These are phyloP conservation scores for Melanophora roralis DNA, from an alignment of 2,888 invertebrate genomes.

Conservation along the genomic window DNA sequence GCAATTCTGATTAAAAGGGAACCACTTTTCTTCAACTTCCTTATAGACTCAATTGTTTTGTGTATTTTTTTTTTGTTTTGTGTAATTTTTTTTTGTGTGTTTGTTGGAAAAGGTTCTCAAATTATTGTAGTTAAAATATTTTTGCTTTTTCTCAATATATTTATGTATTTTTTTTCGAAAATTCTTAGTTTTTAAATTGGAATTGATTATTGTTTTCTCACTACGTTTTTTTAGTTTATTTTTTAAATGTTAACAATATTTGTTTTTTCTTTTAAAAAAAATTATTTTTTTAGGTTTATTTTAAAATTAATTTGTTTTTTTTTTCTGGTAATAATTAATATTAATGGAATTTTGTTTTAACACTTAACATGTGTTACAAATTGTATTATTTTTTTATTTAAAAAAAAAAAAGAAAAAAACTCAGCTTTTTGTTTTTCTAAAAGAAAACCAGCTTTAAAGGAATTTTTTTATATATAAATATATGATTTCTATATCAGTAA, in stretches of 20 bases:
- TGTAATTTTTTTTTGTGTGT: not conserved
- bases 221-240: constrained; percentile 58
- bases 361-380: constrained; percentile 53
- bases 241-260: constrained; percentile 55
- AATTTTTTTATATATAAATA: constrained; percentile 2
- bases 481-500: not conserved
- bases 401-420: constrained; percentile 28
- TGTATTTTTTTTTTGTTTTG: constrained; percentile 12
- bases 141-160: constrained; percentile 30
- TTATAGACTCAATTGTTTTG: constrained; percentile 6
- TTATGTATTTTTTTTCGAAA: constrained; percentile 53
- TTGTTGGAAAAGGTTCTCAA: not conserved
- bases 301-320: constrained; percentile 55
- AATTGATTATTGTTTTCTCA: constrained; percentile 60
- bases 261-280: constrained; percentile 55
- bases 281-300: constrained; percentile 43
- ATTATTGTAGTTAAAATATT: constrained; percentile 42
- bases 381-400: constrained; percentile 1
- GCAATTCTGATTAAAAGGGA: too few relatives aligned
- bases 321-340: constrained; percentile 41
- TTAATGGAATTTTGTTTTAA: constrained; percentile 60
- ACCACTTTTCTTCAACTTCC: not conserved
- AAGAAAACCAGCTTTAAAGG: constrained; percentile 27
- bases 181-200: constrained; percentile 54
- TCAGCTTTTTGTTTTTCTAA: constrained; percentile 12